A percentile compares a stretch with the other conserved stretches of the same genome.
phyloP scores from a whole-genome alignment of 1,140 invertebrate genomes.

The Procambarus virginalis region DNA sequence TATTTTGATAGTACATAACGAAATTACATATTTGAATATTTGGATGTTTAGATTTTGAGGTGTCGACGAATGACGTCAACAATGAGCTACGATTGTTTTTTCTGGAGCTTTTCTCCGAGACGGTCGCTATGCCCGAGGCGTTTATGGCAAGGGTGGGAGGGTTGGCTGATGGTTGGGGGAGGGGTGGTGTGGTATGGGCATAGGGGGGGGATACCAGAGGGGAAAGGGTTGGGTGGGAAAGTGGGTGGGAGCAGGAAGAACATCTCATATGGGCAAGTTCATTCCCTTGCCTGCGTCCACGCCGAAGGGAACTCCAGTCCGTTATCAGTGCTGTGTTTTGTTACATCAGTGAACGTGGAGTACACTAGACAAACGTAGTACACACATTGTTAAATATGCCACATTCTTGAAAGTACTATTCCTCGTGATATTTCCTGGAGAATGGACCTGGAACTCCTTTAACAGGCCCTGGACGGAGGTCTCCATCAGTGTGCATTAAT shows the following conservation, averaged over 20 bases:
- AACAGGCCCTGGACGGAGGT: not conserved
- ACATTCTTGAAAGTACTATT: not conserved
- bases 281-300: conserved; percentile 18
- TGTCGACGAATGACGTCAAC: not conserved
- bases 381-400: not conserved
- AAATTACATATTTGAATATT: too few species aligned
- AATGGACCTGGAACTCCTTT: not conserved
- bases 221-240: conserved; percentile 4
- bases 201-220: not conserved
- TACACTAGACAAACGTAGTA: not conserved
- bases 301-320: not conserved
- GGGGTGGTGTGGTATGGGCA: not conserved
- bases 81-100: not conserved
- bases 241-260: conserved; percentile 30
- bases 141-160: conserved; percentile 7
- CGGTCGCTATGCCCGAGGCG: not conserved
- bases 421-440: not conserved
- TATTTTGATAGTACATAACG: not conserved
- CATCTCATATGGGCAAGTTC: conserved; percentile 13
- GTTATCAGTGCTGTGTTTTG: not conserved
- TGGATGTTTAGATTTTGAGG: not conserved
- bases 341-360: not conserved
- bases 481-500: not conserved
- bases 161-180: not conserved
- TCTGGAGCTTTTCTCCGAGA: not conserved